Conservation (phyloP, 2,113 vertebrate species). For the Ondatra zibethicus region DNA sequence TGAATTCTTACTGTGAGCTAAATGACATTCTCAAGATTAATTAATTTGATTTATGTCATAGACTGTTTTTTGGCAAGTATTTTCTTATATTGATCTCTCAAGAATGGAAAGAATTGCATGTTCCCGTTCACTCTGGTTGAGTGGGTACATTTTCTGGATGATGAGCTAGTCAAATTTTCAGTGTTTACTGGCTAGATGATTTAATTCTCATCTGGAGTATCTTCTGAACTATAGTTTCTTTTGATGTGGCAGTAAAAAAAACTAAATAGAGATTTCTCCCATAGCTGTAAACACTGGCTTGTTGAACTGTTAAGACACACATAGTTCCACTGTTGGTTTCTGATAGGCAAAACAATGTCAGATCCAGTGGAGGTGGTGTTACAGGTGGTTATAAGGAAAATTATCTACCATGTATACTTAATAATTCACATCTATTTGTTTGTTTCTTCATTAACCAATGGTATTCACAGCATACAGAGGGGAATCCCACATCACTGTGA, state of each 20-base stretch:
- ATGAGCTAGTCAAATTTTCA: neutral
- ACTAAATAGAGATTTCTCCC: neutral
- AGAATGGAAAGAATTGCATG: neutral
- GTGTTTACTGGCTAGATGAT: neutral
- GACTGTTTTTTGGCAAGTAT: neutral
- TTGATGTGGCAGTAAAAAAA: neutral
- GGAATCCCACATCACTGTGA: too few relatives aligned
- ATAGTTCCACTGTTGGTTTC: neutral
- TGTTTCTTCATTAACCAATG: too few relatives aligned
- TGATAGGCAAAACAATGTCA: neutral
- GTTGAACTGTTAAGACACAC: neutral
- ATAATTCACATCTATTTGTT: neutral
- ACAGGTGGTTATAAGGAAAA: neutral
- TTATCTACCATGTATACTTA: neutral
- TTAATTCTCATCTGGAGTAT: neutral
- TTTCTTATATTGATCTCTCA: neutral
- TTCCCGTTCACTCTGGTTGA: neutral
- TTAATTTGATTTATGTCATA: neutral
- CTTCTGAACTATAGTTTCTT: neutral
- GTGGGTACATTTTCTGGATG: neutral
- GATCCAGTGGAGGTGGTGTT: neutral
- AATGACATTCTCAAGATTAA: neutral
- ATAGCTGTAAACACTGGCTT: neutral
- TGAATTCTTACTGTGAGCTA: neutral
- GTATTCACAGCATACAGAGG: too few relatives aligned